Percentiles rank a stretch among this genome's conserved stretches.
Evolutionary conservation across 2,888 invertebrate genomes (phyloP).

Genomic region (Oxyscelio sp.): DNA sequence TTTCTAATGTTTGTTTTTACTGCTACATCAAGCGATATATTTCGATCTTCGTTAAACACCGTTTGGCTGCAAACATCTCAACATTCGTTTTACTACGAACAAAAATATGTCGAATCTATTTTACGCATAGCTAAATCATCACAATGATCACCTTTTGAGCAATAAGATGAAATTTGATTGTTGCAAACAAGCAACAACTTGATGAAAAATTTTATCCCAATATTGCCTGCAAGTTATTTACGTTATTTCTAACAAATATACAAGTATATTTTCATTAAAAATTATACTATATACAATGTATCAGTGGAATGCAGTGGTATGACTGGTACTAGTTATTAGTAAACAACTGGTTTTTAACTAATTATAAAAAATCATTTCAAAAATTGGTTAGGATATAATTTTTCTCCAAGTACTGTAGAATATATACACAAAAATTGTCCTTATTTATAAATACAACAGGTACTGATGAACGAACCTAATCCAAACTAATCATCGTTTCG

Average conservation of each 20-base stretch:
- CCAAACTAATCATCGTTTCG: not conserved
- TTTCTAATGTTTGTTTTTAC: too few relatives aligned
- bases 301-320: not conserved
- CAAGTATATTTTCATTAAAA: slow-evolving; percentile 13
- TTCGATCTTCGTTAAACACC: too few relatives aligned
- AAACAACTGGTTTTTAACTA: not conserved
- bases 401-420: slow-evolving; percentile 1
- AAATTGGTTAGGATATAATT: slow-evolving; percentile 12
- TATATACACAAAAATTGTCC: not conserved
- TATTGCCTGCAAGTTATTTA: not conserved
- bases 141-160: slow-evolving; percentile 11
- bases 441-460: slow-evolving; percentile 3
- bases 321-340: not conserved
- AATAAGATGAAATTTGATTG: slow-evolving; percentile 14
- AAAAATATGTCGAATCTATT: slow-evolving; percentile 4
- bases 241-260: slow-evolving; percentile 3
- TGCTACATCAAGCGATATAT: too few relatives aligned
- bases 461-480: not conserved
- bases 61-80: too few relatives aligned
- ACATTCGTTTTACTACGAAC: not conserved
- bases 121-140: not conserved
- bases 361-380: not conserved
- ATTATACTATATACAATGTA: slow-evolving; percentile 16
- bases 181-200: slow-evolving; percentile 3
- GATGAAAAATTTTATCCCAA: slow-evolving; percentile 22